phyloP scores from a whole-genome alignment of 2,888 invertebrate genomes.

The Atrina japonica region DNA sequence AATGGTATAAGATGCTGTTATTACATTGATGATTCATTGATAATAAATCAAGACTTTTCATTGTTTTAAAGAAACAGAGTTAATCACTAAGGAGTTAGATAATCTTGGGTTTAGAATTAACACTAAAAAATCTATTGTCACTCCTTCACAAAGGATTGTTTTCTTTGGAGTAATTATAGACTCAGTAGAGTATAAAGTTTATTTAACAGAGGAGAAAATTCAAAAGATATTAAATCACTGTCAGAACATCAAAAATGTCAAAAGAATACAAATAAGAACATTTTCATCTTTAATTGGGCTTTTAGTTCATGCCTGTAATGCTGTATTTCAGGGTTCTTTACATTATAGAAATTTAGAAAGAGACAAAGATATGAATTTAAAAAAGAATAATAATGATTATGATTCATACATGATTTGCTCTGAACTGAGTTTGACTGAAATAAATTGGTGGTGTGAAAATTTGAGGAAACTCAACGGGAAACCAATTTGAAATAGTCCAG shows the following conservation, averaged over 20 bases:
- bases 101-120: conserved; percentile 41
- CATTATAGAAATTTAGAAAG: conserved; percentile 41
- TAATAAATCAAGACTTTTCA: conserved; percentile 36
- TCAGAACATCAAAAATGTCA: background rate
- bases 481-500: background rate
- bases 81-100: conserved; percentile 24
- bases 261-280: background rate
- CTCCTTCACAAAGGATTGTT: conserved; percentile 37
- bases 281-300: conserved; percentile 6
- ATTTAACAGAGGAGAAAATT: conserved; percentile 45
- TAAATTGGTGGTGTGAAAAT: conserved; percentile 32
- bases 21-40: conserved; percentile 53
- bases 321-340: conserved; percentile 36
- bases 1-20: conserved; percentile 34
- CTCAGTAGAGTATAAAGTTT: conserved; percentile 28
- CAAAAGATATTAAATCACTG: conserved; percentile 26
- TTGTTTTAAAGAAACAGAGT: background rate
- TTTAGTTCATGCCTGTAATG: background rate
- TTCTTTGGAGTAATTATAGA: conserved; percentile 51
- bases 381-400: conserved; percentile 8
- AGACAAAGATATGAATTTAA: conserved; percentile 26
- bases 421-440: background rate
- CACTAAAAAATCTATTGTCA: conserved; percentile 38
- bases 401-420: conserved; percentile 10
- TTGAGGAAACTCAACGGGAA: conserved; percentile 3